Evolutionary conservation across 2,113 vertebrate species (phyloP).

Genomic region (Anolis carolinensis): DNA sequence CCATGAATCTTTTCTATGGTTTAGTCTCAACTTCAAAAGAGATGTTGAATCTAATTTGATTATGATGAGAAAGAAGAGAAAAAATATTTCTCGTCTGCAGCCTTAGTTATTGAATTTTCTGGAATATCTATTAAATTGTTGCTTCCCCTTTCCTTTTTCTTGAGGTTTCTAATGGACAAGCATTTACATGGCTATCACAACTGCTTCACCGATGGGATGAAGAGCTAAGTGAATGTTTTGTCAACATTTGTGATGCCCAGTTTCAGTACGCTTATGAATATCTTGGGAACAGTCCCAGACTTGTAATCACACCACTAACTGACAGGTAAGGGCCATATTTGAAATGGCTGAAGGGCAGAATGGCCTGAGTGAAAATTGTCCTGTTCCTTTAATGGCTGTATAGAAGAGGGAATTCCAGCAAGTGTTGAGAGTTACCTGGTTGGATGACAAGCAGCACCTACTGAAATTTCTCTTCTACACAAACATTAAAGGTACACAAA

Average conservation of each 20-base stretch:
- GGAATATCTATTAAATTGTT: background rate
- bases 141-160: background rate
- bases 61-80: background rate
- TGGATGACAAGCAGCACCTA: too few relatives aligned
- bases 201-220: slow-evolving; percentile 83
- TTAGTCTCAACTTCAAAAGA: too few relatives aligned
- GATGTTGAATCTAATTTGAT: background rate
- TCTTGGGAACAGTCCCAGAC: slow-evolving; percentile 81
- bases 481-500: too few relatives aligned
- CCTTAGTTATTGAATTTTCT: background rate
- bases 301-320: slow-evolving; percentile 85
- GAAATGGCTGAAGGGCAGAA: background rate
- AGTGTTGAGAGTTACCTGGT: too few relatives aligned
- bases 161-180: slow-evolving; percentile 80
- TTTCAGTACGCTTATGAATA: slow-evolving; percentile 86
- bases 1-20: too few relatives aligned
- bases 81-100: background rate
- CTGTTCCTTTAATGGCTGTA: too few relatives aligned
- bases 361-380: too few relatives aligned
- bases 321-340: slow-evolving; percentile 72
- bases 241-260: slow-evolving; percentile 85
- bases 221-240: slow-evolving; percentile 75
- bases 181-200: slow-evolving; percentile 84
- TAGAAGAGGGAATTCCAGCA: too few relatives aligned
- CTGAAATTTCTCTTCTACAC: too few relatives aligned